These are phyloP conservation scores for Drosophila demipolita DNA, from an alignment of 2,888 invertebrate species.

Conservation along the genomic window DNA sequence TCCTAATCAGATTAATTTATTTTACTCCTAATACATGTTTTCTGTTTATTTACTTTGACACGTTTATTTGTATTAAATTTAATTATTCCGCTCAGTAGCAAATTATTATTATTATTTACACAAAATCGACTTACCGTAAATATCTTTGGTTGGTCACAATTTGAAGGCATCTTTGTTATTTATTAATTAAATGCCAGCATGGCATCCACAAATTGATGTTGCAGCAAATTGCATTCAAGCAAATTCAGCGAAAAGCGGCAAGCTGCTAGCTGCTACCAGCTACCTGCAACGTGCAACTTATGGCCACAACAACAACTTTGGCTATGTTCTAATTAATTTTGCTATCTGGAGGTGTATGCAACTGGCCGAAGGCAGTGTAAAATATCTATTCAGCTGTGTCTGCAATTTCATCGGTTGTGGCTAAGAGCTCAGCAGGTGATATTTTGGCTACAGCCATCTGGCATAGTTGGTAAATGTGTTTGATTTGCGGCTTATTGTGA, in stretches of 20 bases:
- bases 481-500: constrained; percentile 49
- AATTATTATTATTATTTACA: background rate
- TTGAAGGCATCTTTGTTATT: constrained; percentile 16
- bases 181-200: constrained; percentile 40
- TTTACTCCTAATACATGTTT: background rate
- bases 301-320: constrained; percentile 36
- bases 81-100: background rate
- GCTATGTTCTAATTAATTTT: constrained; percentile 47
- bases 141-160: background rate
- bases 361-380: background rate
- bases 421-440: background rate
- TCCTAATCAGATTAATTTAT: background rate
- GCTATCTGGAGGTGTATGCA: constrained; percentile 10
- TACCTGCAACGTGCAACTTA: background rate
- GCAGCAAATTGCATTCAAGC: constrained; percentile 28
- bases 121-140: background rate
- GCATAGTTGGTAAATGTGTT: constrained; percentile 48
- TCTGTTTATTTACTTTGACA: too few relatives aligned
- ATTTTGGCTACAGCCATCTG: constrained; percentile 20
- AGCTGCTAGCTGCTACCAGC: background rate
- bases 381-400: background rate
- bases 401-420: background rate
- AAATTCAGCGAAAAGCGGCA: constrained; percentile 10
- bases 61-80: background rate
- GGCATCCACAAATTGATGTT: constrained; percentile 44